Evolutionary conservation across 2,113 vertebrate species (phyloP), one percentile per base, ranked within the genome.

Genomic region (Lampris incognitus): DNA sequence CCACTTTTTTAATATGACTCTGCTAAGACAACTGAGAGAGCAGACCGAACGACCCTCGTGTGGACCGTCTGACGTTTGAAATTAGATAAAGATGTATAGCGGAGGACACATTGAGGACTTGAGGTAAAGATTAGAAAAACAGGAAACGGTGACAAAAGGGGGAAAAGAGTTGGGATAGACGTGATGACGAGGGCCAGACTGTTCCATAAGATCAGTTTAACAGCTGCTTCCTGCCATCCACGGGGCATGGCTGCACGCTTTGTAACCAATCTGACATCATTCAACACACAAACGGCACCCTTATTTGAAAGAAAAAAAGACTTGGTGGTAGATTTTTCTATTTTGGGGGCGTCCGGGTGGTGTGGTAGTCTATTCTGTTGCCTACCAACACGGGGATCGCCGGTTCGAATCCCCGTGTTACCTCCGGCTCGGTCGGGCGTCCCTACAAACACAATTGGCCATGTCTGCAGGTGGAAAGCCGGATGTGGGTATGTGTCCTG

Each of bases 171-270:
- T 36, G 3, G 39, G 49, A 49, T 2, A 50, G 64, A 80, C 13
- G 3, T 44, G 71, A 65, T 81, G 67, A 72, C 55, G 55, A 70
- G 38, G 62, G 63, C 36, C 2, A 4, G 1, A 66, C 51, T 2
- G 39, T 46, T 82, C 66, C 64, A 39, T 65, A 57, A 41, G 75
- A 82, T 81, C 24, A 1, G 56, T 85, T 67, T 50, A 74, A 54
- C 88, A 89, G 84, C 77, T 87, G 86, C 77, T 83, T 87, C 89
- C 85, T 79, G 42, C 11, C 0, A 50, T 72, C 72, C 75, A 76
- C 60, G 39, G 78, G 77, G 82, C 37, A 83, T 86, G 84, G 74
- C 66, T 1, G 69, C 10, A 13, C 52, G n/a, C 84, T 71, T 62
- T 67, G 71, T 50, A 82, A 79, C 46, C 42, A 6, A 81, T 73